Conservation (phyloP, 2,113 vertebrate species). For the Leiothrix lutea region DNA sequence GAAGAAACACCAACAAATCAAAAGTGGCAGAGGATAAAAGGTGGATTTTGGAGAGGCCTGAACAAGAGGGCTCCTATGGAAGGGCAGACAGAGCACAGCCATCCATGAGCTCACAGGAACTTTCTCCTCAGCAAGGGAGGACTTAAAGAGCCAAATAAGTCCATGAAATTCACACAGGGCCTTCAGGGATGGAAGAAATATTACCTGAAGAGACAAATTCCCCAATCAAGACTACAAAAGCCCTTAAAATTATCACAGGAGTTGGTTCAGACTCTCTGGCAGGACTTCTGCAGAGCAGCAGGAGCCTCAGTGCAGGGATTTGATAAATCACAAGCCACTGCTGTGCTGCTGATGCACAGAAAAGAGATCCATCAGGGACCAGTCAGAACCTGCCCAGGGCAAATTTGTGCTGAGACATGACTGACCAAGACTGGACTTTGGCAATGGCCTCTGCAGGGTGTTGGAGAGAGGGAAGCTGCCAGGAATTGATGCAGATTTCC, state of each 20-base stretch:
- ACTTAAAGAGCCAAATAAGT: constrained; percentile 25
- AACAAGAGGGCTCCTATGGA: not conserved
- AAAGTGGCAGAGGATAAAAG: constrained; percentile 41
- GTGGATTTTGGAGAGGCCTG: not conserved
- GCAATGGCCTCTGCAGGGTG: not conserved
- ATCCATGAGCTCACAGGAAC: not conserved
- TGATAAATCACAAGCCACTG: not conserved
- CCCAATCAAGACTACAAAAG: not conserved
- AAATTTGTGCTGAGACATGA: not conserved
- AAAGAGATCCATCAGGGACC: not conserved
- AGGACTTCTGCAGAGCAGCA: not conserved
- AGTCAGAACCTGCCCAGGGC: not conserved
- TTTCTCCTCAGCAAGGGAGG: not conserved
- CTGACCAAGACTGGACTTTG: not conserved
- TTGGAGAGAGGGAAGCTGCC: not conserved
- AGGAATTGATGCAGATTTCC: not conserved
- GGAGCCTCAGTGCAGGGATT: not conserved
- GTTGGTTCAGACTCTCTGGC: not conserved
- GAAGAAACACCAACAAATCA: constrained; percentile 36
- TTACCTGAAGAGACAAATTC: not conserved
- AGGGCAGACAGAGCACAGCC: not conserved
- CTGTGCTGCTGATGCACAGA: not conserved
- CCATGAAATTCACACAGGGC: not conserved
- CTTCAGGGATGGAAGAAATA: not conserved
- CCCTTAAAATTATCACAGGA: not conserved